A percentile compares a stretch with the other conserved stretches of the same genome.
phyloP scores from a whole-genome alignment of 2,888 invertebrate species.

The Zhuqinia jingwanae region DNA sequence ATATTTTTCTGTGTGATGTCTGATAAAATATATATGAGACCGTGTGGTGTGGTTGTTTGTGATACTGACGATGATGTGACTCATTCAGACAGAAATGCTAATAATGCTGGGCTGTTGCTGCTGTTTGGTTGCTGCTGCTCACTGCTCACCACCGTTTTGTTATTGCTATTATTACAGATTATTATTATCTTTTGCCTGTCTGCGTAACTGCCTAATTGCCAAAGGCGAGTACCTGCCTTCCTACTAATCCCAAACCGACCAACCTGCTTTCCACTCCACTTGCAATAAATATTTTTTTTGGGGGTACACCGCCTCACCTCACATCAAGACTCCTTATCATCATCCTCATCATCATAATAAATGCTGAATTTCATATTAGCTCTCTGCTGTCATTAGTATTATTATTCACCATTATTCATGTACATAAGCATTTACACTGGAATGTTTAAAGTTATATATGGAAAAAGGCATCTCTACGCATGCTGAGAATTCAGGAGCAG shows the following conservation, averaged over 20 bases:
- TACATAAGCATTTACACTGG: background rate
- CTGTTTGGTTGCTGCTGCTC: no score
- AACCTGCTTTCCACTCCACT: background rate
- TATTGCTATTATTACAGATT: background rate
- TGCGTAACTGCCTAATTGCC: slow-evolving; percentile 6
- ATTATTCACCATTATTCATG: no score
- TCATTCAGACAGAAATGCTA: slow-evolving; percentile 13
- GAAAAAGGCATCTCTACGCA: background rate
- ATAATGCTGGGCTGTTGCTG: background rate
- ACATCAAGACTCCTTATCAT: slow-evolving; percentile 10
- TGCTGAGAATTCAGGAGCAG: slow-evolving; percentile 35
- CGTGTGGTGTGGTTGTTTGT: background rate
- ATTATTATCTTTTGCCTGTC: slow-evolving; percentile 2
- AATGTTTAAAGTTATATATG: background rate
- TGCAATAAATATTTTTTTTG: background rate
- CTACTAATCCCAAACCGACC: no score
- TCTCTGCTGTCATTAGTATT: no score
- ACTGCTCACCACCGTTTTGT: slow-evolving; percentile 34
- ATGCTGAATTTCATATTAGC: no score
- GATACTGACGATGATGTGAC: background rate
- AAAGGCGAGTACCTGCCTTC: slow-evolving; percentile 9
- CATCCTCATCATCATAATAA: slow-evolving; percentile 18
- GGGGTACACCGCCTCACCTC: background rate
- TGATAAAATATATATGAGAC: no score
- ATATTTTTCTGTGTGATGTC: background rate